Evolutionary conservation across 2,888 invertebrate species (phyloP).

Genomic region (Hydrotaea cyrtoneurina): DNA sequence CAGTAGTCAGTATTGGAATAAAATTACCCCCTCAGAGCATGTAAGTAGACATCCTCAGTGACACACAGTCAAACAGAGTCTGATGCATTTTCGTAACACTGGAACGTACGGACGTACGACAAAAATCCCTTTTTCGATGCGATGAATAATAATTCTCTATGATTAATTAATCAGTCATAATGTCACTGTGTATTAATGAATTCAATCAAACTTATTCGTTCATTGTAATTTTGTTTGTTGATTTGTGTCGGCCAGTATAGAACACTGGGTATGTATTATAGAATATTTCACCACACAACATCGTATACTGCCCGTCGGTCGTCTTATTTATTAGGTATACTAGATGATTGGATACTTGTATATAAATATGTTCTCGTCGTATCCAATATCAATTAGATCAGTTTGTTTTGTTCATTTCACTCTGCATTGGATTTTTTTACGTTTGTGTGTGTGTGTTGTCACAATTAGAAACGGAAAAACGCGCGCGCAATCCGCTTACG

Average conservation of each 20-base stretch:
- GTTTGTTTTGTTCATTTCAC: not conserved
- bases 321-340: not conserved
- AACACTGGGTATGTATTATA: not conserved
- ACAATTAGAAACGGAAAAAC: constrained; percentile 10
- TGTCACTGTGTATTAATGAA: constrained; percentile 39
- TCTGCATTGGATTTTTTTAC: not conserved
- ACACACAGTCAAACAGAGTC: not conserved
- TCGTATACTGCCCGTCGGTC: not conserved
- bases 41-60: not conserved
- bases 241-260: no score
- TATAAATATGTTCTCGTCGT: constrained; percentile 6
- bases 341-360: not conserved
- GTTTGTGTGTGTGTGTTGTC: not conserved
- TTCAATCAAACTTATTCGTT: constrained; percentile 30
- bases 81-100: not conserved
- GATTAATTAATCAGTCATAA: constrained; percentile 3
- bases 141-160: not conserved
- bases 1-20: constrained; percentile 18
- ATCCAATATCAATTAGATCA: constrained; percentile 15
- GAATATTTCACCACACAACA: constrained; percentile 3
- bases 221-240: not conserved
- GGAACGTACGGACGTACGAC: not conserved
- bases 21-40: constrained; percentile 59
- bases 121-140: not conserved
- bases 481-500: constrained; percentile 41